Evolutionary conservation across 2,113 vertebrate genomes (phyloP).

Genomic region (Castor canadensis): DNA sequence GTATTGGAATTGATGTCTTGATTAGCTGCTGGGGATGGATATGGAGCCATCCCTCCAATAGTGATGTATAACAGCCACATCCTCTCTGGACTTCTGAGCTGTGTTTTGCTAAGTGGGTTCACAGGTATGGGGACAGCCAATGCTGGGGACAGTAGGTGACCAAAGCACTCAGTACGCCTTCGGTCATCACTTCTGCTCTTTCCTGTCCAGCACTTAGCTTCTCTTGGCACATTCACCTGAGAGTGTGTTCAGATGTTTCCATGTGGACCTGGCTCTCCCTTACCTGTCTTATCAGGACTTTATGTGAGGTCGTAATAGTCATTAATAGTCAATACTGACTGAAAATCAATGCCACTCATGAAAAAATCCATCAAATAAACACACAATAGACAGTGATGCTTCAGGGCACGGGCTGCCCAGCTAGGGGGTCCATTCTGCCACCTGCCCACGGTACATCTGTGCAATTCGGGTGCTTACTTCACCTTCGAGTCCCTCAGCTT

Average conservation of each 20-base stretch:
- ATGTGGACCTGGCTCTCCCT: background rate
- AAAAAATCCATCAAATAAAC: background rate
- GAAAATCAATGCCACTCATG: background rate
- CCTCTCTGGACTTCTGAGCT: background rate
- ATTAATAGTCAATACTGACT: background rate
- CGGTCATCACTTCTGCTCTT: background rate
- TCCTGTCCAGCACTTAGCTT: background rate
- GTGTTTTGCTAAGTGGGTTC: background rate
- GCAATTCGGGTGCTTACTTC: background rate
- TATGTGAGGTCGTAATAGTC: too few species aligned
- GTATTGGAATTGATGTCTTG: background rate
- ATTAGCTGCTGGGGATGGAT: too few species aligned
- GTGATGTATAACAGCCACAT: too few species aligned
- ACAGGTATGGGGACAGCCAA: too few species aligned
- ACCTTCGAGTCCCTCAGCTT: background rate
- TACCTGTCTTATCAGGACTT: background rate
- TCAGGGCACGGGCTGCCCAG: background rate
- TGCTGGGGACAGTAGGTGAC: background rate
- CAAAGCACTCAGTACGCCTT: rapidly evolving
- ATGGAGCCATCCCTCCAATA: background rate
- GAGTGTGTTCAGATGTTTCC: background rate
- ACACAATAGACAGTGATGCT: background rate
- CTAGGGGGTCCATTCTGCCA: background rate
- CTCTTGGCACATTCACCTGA: background rate
- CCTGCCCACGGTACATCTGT: background rate